phyloP scores from a whole-genome alignment of 1,140 invertebrate species.

The Microplitis mediator region DNA sequence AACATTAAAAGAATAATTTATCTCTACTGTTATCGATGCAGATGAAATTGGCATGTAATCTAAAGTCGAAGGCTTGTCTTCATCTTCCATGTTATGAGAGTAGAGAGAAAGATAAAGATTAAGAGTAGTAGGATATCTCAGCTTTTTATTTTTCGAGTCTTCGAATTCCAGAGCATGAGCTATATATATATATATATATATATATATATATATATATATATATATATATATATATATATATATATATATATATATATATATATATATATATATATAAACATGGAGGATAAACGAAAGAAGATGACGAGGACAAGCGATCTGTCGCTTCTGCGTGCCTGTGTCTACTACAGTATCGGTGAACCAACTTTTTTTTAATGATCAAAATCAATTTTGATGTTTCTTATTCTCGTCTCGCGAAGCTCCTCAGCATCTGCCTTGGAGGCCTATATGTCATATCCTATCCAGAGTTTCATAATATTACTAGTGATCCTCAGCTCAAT shows the following conservation, averaged over 20 bases:
- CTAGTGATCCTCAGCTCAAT: no score
- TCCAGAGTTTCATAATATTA: no score
- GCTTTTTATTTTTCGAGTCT: not conserved
- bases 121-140: no score
- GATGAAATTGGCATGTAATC: no score
- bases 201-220: no score
- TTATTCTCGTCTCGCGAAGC: conserved; percentile 3
- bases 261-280: no score
- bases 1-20: no score
- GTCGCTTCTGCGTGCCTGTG: conserved; percentile 24
- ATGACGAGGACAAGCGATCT: conserved; percentile 26
- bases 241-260: no score
- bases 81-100: not conserved
- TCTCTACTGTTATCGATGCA: no score
- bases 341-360: conserved; percentile 17
- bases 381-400: conserved; percentile 6
- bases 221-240: no score
- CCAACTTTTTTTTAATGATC: conserved; percentile 18
- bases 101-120: not conserved
- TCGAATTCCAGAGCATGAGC: conserved; percentile 13
- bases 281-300: conserved; percentile 3
- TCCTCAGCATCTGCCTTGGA: not conserved
- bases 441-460: no score
- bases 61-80: no score
- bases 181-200: not conserved